Evolutionary conservation across 2,797 vertebrate species (phyloP), one percentile per base, ranked within the genome.

Genomic region (Myripristis murdjan): DNA sequence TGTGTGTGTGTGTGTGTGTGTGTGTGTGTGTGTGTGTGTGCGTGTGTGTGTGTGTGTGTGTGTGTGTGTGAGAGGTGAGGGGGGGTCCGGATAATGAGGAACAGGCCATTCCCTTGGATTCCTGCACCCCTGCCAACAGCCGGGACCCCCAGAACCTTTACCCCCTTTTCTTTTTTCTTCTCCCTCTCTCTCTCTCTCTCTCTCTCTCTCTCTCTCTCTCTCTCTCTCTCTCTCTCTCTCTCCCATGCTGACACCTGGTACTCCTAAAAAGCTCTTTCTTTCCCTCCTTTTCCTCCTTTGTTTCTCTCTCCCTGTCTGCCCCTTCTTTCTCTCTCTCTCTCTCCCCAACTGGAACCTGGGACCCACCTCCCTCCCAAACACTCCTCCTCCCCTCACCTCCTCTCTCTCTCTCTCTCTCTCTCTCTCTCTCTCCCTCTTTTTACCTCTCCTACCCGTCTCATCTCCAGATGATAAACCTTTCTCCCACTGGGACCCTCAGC

Each of bases 71-170:
- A 24, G 23, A 35, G 39, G 37, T 63, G 73, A 72, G 43, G 65
- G 90, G 83, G 79, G 70, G 86, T 80, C 83, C 74, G 68, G 83
- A 90, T 95, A 95, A 95, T 94, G 92, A 94, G 93, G 90, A 93
- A 91, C 93, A 94, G 93, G 80, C 91, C 87, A 83, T 92, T 93
- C 89, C 82, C 77, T 87, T 82, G 70, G 91, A 94, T 93, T 93
- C 90, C 87, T 88, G 86, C 81, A 83, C 87, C 90, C 93, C 90
- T 88, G 86, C 89, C 79, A 91, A 84, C 81, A 86, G 72, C 64
- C 85, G 77, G 86, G 88, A 90, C 85, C 86, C 87, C 86, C 83
- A 85, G 74, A 83, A 83, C 83, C 81, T 79, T 72, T 20, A 22
- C 41, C 83, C 79, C 64, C 66, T 39, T 24, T 64, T 41, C 47